phyloP scores from a whole-genome alignment of 2,888 invertebrate species.

The Julus scanicus region DNA sequence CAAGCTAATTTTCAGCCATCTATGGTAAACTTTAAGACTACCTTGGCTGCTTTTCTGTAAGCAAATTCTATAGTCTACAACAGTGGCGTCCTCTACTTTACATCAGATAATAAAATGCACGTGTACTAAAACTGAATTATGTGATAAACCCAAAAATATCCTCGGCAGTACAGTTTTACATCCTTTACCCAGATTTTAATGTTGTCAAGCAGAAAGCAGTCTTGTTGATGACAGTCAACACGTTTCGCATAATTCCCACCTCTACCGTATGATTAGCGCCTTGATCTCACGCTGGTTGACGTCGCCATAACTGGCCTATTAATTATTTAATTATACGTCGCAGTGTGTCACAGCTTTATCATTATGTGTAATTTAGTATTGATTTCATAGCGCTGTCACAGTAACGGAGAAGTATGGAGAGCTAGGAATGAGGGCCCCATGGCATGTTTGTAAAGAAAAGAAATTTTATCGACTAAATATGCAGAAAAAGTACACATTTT shows the following conservation, averaged over 20 bases:
- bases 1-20: neutral
- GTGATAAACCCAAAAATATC: neutral
- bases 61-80: neutral
- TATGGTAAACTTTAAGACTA: neutral
- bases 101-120: neutral
- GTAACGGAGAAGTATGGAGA: neutral
- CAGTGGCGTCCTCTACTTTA: neutral
- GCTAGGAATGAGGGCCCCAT: neutral
- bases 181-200: neutral
- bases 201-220: neutral
- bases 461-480: too few relatives aligned
- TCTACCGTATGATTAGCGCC: neutral
- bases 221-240: neutral
- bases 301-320: neutral
- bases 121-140: neutral
- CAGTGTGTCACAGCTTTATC: conserved; percentile 3
- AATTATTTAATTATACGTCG: neutral
- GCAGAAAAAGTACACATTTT: too few relatives aligned
- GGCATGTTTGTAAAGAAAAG: neutral
- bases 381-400: neutral
- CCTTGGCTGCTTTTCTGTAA: neutral
- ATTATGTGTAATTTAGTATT: conserved; percentile 1
- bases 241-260: neutral
- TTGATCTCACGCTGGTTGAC: conserved; percentile 29
- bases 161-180: neutral